Evolutionary conservation across 1,140 invertebrate genomes (phyloP).

Genomic region (Spodoptera litura): DNA sequence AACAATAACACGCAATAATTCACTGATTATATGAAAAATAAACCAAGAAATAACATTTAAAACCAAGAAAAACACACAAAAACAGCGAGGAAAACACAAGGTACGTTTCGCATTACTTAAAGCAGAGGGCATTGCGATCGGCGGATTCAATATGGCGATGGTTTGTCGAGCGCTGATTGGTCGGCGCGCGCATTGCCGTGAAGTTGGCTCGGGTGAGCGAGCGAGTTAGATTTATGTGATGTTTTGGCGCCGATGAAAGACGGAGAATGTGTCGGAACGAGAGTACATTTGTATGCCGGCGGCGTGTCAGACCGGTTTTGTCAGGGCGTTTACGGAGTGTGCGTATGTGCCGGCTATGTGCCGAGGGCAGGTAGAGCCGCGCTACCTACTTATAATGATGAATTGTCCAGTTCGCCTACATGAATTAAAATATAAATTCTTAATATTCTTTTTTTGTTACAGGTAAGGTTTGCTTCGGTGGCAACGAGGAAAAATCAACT

Average conservation of each 20-base stretch:
- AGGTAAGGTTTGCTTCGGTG: slow-evolving; percentile 63
- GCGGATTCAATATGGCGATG: slow-evolving; percentile 82
- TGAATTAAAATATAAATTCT: slow-evolving; percentile 76
- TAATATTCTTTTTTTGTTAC: slow-evolving; percentile 73
- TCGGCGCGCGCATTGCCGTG: slow-evolving; percentile 61
- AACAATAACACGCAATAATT: slow-evolving; percentile 52
- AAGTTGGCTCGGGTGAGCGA: slow-evolving; percentile 76
- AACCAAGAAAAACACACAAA: slow-evolving; percentile 75
- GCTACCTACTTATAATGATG: slow-evolving; percentile 80
- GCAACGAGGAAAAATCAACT: slow-evolving; percentile 21
- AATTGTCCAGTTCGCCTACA: slow-evolving; percentile 60
- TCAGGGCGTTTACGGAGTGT: slow-evolving; percentile 80
- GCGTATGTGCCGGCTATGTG: slow-evolving; percentile 81
- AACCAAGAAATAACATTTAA: slow-evolving; percentile 60
- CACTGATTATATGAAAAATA: slow-evolving; percentile 65
- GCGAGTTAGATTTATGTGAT: slow-evolving; percentile 81
- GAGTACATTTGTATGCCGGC: slow-evolving; percentile 79
- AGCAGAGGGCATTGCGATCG: slow-evolving; percentile 69
- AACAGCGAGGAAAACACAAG: slow-evolving; percentile 75
- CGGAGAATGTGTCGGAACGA: slow-evolving; percentile 75
- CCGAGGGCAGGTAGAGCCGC: slow-evolving; percentile 76
- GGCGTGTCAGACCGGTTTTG: slow-evolving; percentile 77
- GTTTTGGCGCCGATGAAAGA: slow-evolving; percentile 78
- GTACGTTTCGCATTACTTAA: slow-evolving; percentile 66
- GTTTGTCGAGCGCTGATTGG: slow-evolving; percentile 69